These are phyloP conservation scores for Drosophila limbata DNA, from an alignment of 2,888 invertebrate species.

Conservation along the genomic window DNA sequence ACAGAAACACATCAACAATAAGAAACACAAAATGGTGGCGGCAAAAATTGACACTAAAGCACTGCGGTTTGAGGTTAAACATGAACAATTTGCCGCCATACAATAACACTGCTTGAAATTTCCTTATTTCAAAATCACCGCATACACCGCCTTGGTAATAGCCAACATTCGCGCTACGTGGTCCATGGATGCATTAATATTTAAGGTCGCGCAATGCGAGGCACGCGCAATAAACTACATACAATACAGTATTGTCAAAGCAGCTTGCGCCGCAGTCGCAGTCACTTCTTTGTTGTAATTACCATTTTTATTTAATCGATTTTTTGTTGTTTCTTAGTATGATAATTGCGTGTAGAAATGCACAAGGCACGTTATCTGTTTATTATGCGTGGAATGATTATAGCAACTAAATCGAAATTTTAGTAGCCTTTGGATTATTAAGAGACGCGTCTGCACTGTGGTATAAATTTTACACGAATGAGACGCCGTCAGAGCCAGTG, in stretches of 20 bases:
- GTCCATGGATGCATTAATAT: slow-evolving; percentile 40
- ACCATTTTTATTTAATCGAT: slow-evolving; percentile 76
- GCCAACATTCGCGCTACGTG: slow-evolving; percentile 42
- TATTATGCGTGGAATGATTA: slow-evolving; percentile 68
- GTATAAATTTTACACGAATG: slow-evolving; percentile 83
- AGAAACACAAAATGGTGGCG: slow-evolving; percentile 74
- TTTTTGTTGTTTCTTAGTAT: slow-evolving; percentile 47
- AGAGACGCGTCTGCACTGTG: slow-evolving; percentile 70
- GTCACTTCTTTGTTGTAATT: slow-evolving; percentile 54
- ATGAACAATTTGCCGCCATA: slow-evolving; percentile 51
- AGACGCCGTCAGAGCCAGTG: slow-evolving; percentile 77
- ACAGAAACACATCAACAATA: slow-evolving; percentile 33
- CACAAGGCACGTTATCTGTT: slow-evolving; percentile 55
- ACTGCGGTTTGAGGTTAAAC: slow-evolving; percentile 64
- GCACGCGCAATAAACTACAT: slow-evolving; percentile 70
- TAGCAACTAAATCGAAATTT: slow-evolving; percentile 44
- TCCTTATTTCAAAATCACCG: slow-evolving; percentile 19
- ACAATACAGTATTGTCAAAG: slow-evolving; percentile 30
- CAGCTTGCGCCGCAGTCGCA: slow-evolving; percentile 49
- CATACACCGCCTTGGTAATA: slow-evolving; percentile 1
- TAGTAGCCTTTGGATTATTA: slow-evolving; percentile 24
- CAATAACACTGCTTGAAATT: slow-evolving; percentile 57
- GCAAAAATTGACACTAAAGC: slow-evolving; percentile 46
- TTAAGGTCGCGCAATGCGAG: slow-evolving; percentile 43
- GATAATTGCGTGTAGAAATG: slow-evolving; percentile 43